Evolutionary conservation across 2,797 vertebrate genomes (phyloP).

Genomic region (Leucoraja ocellata): DNA sequence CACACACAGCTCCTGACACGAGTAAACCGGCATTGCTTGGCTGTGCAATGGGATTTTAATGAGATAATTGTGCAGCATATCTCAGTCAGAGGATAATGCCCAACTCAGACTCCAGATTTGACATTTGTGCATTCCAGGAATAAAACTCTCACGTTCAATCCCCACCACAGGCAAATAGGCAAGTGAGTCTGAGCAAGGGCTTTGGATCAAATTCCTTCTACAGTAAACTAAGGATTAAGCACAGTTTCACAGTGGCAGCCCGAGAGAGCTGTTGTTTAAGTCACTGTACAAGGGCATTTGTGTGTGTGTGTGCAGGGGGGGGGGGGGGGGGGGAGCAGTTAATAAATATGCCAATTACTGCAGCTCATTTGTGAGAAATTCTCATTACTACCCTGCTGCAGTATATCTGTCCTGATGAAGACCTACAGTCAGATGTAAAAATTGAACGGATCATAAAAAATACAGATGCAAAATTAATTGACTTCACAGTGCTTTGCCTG

Average conservation of each 20-base stretch:
- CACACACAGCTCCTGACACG: not conserved
- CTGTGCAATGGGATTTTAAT: not conserved
- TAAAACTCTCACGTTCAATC: not conserved
- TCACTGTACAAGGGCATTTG: constrained; percentile 78
- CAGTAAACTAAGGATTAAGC: not conserved
- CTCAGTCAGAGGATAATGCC: not conserved
- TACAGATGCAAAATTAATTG: constrained; percentile 99
- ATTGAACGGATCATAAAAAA: constrained; percentile 84
- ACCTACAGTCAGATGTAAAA: constrained; percentile 74
- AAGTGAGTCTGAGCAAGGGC: constrained; percentile 1
- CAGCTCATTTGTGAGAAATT: constrained; percentile 79
- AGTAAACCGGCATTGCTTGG: not conserved
- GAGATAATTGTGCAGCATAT: not conserved
- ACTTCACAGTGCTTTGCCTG: constrained; percentile 81
- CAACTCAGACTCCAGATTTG: not conserved
- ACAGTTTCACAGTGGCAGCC: not conserved
- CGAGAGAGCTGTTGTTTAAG: constrained; percentile 55
- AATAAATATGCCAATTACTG: constrained; percentile 98
- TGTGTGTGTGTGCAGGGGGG: constrained; percentile 47
- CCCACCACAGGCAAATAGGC: not conserved
- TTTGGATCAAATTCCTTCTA: constrained; percentile 9
- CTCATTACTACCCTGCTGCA: constrained; percentile 71
- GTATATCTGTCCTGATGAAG: constrained; percentile 81
- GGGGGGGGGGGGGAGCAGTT: constrained; percentile 61
- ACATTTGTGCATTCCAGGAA: constrained; percentile 16